Percentiles rank a stretch among this genome's conserved stretches.
These are phyloP conservation scores for Ceyx melanurus DNA, from an alignment of 2,113 vertebrate genomes.

Conservation along the genomic window DNA sequence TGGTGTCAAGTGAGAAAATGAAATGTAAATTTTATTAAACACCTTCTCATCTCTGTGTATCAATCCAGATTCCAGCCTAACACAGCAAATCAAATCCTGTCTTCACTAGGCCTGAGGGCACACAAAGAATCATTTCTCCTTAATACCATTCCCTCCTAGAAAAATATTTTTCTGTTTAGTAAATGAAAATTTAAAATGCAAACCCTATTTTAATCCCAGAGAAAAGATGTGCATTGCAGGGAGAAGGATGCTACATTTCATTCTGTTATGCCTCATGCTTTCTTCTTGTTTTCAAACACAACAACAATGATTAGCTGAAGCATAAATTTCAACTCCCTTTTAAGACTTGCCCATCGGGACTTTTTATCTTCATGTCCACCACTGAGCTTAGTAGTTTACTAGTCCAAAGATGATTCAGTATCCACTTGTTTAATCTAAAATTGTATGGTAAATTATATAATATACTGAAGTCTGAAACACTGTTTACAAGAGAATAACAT, in stretches of 20 bases:
- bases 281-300: slow-evolving; percentile 39
- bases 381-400: not conserved
- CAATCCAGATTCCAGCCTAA: slow-evolving; percentile 87
- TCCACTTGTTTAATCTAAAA: slow-evolving; percentile 45
- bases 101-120: slow-evolving; percentile 79
- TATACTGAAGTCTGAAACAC: not conserved
- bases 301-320: slow-evolving; percentile 15
- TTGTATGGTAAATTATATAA: slow-evolving; percentile 27
- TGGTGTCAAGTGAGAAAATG: slow-evolving; percentile 87
- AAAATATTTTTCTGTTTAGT: slow-evolving; percentile 87
- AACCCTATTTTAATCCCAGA: slow-evolving; percentile 78
- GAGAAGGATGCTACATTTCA: not conserved
- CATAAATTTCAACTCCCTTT: slow-evolving; percentile 56
- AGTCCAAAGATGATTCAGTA: slow-evolving; percentile 47
- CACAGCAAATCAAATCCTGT: slow-evolving; percentile 88
- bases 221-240: slow-evolving; percentile 63
- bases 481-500: not conserved
- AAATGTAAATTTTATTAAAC: slow-evolving; percentile 92
- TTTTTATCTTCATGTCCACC: slow-evolving; percentile 64
- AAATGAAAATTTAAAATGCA: slow-evolving; percentile 86
- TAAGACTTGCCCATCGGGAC: slow-evolving; percentile 36
- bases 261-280: slow-evolving; percentile 7
- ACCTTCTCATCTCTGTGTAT: slow-evolving; percentile 84
- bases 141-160: slow-evolving; percentile 81
- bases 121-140: slow-evolving; percentile 80